Percentiles rank a stretch among this genome's conserved stretches.
Evolutionary conservation across 2,888 invertebrate genomes (phyloP).

Genomic region (Acronicta aceris): DNA sequence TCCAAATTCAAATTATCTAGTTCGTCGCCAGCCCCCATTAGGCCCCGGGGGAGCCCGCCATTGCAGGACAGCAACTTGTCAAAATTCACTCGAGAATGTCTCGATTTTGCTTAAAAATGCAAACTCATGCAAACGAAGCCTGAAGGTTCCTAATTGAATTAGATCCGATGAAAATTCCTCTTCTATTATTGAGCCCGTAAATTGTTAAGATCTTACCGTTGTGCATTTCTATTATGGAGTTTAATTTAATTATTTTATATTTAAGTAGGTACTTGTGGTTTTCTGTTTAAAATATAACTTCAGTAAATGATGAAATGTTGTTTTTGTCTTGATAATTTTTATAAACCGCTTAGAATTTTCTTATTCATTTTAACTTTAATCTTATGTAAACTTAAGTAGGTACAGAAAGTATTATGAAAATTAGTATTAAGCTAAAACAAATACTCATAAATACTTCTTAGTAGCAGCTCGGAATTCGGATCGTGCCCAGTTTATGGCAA

Average conservation of each 20-base stretch:
- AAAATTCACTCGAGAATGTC: constrained; percentile 76
- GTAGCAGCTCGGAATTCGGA: no score
- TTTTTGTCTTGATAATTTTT: no score
- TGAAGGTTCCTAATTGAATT: constrained; percentile 83
- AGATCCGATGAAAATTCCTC: constrained; percentile 79
- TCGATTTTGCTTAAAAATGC: constrained; percentile 85
- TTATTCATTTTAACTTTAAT: no score
- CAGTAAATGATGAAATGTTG: background rate
- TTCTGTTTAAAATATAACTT: background rate
- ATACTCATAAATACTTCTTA: no score
- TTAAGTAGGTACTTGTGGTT: background rate
- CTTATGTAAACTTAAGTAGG: no score
- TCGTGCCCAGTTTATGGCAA: no score
- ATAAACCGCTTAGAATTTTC: no score
- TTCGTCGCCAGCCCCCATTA: constrained; percentile 59
- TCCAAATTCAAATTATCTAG: constrained; percentile 61
- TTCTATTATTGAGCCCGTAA: constrained; percentile 77
- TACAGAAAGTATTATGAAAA: no score
- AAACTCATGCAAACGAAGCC: constrained; percentile 88
- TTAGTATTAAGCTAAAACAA: no score
- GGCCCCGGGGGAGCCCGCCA: constrained; percentile 57
- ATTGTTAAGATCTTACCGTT: constrained; percentile 78
- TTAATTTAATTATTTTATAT: constrained; percentile 70
- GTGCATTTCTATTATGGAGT: constrained; percentile 76
- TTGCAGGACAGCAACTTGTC: constrained; percentile 76